Percentiles rank a stretch among this genome's conserved stretches.
These are phyloP conservation scores for Gandaritis pyraliata DNA, from an alignment of 2,888 invertebrate species.

Conservation along the genomic window DNA sequence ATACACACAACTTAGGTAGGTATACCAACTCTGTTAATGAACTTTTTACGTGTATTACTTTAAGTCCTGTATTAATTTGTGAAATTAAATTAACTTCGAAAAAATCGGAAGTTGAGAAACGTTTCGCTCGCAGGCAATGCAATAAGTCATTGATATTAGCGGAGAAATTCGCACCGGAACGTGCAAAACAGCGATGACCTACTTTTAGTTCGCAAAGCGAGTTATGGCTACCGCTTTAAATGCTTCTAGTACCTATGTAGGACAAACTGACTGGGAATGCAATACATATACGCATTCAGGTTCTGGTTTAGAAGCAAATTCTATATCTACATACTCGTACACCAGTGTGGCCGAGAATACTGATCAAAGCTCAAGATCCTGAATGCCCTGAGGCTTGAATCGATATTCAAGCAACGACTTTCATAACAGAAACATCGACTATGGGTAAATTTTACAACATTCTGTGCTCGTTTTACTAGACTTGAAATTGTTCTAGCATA, in stretches of 20 bases:
- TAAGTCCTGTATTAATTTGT: conserved; percentile 2
- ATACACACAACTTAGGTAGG: conserved; percentile 29
- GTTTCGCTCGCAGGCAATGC: conserved; percentile 48
- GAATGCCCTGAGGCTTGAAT: too few relatives aligned
- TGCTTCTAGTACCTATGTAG: conserved; percentile 28
- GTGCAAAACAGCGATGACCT: conserved; percentile 68
- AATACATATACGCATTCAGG: conserved; percentile 5
- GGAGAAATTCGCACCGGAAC: conserved; percentile 59
- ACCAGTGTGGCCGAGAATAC: background rate
- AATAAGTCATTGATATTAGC: conserved; percentile 59
- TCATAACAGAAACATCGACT: too few relatives aligned
- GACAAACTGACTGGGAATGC: conserved; percentile 25
- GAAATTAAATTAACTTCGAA: conserved; percentile 11
- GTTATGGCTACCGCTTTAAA: conserved; percentile 37
- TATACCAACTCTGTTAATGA: conserved; percentile 39
- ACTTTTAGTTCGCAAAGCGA: conserved; percentile 61
- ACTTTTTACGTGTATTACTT: conserved; percentile 24
- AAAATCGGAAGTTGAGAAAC: conserved; percentile 18
- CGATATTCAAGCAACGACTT: too few relatives aligned
- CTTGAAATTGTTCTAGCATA: too few relatives aligned
- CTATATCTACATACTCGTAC: too few relatives aligned
- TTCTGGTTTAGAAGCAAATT: conserved; percentile 4
- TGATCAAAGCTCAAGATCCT: background rate
- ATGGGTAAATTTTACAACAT: too few relatives aligned
- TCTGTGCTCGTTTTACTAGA: too few relatives aligned